Evolutionary conservation across 2,113 vertebrate species (phyloP).

Genomic region (Oryzias celebensis): DNA sequence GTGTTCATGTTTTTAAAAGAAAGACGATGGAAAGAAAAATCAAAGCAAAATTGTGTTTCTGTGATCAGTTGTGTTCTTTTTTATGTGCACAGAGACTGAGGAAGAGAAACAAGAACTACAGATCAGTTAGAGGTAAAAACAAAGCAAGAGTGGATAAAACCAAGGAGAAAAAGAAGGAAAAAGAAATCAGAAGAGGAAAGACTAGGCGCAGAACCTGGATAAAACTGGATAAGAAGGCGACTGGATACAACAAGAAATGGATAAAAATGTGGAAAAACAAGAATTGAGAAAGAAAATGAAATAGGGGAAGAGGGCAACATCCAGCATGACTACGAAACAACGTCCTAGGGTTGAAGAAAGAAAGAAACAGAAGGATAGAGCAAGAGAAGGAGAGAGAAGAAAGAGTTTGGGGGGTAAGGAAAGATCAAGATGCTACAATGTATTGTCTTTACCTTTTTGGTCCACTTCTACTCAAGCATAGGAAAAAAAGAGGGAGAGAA

Average conservation of each 20-base stretch:
- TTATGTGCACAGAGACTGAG: slow-evolving; percentile 39
- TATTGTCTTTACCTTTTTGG: slow-evolving; percentile 95
- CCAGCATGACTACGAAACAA: slow-evolving; percentile 89
- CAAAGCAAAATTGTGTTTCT: slow-evolving; percentile 30
- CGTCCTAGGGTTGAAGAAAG: slow-evolving; percentile 84
- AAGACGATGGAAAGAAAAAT: slow-evolving; percentile 18
- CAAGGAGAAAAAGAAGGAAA: slow-evolving; percentile 24
- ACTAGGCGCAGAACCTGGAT: slow-evolving; percentile 72
- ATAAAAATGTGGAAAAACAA: slow-evolving; percentile 45
- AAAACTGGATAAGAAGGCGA: slow-evolving; percentile 66
- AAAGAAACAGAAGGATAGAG: slow-evolving; percentile 65
- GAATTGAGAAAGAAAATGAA: slow-evolving; percentile 57
- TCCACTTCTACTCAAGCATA: slow-evolving; percentile 98
- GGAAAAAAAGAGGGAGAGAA: slow-evolving; percentile 87
- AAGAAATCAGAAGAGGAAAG: slow-evolving; percentile 23
- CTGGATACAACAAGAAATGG: slow-evolving; percentile 67
- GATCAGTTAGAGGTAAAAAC: slow-evolving; percentile 44
- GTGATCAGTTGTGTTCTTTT: slow-evolving; percentile 37
- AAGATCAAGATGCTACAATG: slow-evolving; percentile 81
- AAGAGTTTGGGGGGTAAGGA: slow-evolving; percentile 52
- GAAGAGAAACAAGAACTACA: slow-evolving; percentile 46
- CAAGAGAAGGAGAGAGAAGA: slow-evolving; percentile 53
- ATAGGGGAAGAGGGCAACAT: slow-evolving; percentile 81
- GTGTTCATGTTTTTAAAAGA: slow-evolving; percentile 26
- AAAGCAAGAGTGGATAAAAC: slow-evolving; percentile 40